Evolutionary conservation across 37 sponge, comb jelly and placozoan species (phyloP).

Genomic region (Cliona cf. orientalis): DNA sequence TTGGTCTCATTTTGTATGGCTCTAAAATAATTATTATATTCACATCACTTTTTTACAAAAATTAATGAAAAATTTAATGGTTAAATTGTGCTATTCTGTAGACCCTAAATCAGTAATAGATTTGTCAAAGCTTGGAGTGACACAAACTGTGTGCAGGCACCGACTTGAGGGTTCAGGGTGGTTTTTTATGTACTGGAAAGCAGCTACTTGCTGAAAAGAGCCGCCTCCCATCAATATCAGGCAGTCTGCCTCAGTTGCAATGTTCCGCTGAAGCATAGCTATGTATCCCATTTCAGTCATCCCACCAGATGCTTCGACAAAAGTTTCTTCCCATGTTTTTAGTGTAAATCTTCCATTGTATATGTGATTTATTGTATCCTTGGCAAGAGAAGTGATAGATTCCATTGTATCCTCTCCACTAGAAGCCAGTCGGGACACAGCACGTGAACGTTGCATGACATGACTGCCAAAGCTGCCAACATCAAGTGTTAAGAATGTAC

Average conservation of each 20-base stretch:
- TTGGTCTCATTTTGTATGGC: neutral
- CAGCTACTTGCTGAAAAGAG: constrained; percentile 44
- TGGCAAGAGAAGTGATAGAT: neutral
- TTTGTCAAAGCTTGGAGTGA: constrained; percentile 2
- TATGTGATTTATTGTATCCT: neutral
- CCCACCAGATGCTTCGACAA: constrained; percentile 23
- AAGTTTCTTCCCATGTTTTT: constrained; percentile 17
- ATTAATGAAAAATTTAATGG: neutral
- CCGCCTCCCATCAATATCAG: constrained; percentile 49
- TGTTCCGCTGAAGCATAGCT: constrained; percentile 37
- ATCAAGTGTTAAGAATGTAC: constrained; percentile 26
- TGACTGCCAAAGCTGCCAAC: constrained; percentile 38
- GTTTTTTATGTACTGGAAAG: constrained; percentile 14
- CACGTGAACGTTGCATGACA: constrained; percentile 7
- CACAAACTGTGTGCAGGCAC: constrained; percentile 35
- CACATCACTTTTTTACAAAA: neutral
- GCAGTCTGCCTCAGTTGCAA: constrained; percentile 30
- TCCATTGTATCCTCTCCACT: constrained; percentile 16
- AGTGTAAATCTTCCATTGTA: constrained; percentile 17
- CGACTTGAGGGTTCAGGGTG: constrained; percentile 15
- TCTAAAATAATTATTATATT: constrained; percentile 1
- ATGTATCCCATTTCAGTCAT: constrained; percentile 36
- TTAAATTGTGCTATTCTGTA: neutral
- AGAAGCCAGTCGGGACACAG: neutral
- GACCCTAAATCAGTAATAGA: neutral